Conservation (phyloP, 35 echinoderm and acorn worm genomes). For the Anneissia japonica region DNA sequence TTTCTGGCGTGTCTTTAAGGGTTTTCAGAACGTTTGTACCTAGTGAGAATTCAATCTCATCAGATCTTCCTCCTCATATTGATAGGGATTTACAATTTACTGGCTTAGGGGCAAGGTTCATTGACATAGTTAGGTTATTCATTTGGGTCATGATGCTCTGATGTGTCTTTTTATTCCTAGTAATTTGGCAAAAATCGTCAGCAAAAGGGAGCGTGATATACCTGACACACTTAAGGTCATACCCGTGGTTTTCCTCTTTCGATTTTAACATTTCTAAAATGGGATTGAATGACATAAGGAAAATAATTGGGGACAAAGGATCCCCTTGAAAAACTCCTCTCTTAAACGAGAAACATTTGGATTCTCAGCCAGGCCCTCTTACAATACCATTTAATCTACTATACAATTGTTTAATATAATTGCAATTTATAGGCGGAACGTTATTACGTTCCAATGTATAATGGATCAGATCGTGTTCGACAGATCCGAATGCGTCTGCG, state of each 20-base stretch:
- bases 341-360: conserved; percentile 16
- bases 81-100: too few species aligned
- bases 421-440: neutral
- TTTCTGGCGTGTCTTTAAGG: too few species aligned
- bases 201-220: conserved; percentile 46
- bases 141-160: too few species aligned
- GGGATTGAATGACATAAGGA: conserved; percentile 25
- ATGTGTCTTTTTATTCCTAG: conserved; percentile 21
- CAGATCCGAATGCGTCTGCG: conserved; percentile 24
- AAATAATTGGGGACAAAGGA: conserved; percentile 47
- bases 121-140: too few species aligned
- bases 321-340: conserved; percentile 51
- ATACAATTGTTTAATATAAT: conserved; percentile 25
- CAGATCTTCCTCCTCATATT: too few species aligned
- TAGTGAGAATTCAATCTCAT: too few species aligned
- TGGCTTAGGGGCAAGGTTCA: too few species aligned
- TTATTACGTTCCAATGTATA: conserved; percentile 11
- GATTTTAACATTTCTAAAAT: conserved; percentile 30
- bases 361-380: conserved; percentile 10
- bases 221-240: conserved; percentile 18
- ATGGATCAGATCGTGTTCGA: conserved; percentile 31
- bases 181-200: conserved; percentile 46
- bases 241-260: conserved; percentile 9
- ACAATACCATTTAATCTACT: conserved; percentile 25
- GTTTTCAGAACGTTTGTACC: too few species aligned